Conservation (phyloP, 2,113 vertebrate species). For the Coryphaenoides rupestris region DNA sequence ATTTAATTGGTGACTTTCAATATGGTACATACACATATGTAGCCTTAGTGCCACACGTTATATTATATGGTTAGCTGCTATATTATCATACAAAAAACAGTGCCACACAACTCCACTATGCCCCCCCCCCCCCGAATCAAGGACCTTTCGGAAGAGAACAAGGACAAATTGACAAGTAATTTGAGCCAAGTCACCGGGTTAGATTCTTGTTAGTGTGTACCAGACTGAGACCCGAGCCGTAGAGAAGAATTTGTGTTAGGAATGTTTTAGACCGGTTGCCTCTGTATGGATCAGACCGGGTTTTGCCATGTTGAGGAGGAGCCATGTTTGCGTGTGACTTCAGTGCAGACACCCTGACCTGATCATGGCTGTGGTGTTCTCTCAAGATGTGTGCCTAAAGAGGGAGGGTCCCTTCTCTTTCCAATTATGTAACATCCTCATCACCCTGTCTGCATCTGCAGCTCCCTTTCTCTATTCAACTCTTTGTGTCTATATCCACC, state of each 20-base stretch:
- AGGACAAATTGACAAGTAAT: neutral
- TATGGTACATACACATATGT: too few relatives aligned
- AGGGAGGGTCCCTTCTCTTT: too few relatives aligned
- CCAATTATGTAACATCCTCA: too few relatives aligned
- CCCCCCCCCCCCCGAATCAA: too few relatives aligned
- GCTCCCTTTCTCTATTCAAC: neutral
- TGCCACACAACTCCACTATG: too few relatives aligned
- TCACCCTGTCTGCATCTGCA: neutral
- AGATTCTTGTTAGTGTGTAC: neutral
- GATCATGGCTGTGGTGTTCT: neutral
- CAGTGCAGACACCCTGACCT: neutral
- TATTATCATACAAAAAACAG: too few relatives aligned
- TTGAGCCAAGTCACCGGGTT: neutral
- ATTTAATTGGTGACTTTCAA: too few relatives aligned
- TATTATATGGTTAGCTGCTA: too few relatives aligned
- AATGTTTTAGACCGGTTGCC: conserved; percentile 20
- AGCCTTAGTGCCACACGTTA: too few relatives aligned
- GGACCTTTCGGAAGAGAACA: neutral
- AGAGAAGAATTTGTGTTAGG: conserved; percentile 21
- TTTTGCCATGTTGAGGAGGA: conserved; percentile 5
- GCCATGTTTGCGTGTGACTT: neutral
- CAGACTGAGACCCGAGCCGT: neutral
- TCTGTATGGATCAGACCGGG: conserved; percentile 36
- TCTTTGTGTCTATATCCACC: neutral
- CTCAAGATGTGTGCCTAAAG: neutral